phyloP scores from a whole-genome alignment of 2,797 vertebrate species.

The Ispidina lecontei region DNA sequence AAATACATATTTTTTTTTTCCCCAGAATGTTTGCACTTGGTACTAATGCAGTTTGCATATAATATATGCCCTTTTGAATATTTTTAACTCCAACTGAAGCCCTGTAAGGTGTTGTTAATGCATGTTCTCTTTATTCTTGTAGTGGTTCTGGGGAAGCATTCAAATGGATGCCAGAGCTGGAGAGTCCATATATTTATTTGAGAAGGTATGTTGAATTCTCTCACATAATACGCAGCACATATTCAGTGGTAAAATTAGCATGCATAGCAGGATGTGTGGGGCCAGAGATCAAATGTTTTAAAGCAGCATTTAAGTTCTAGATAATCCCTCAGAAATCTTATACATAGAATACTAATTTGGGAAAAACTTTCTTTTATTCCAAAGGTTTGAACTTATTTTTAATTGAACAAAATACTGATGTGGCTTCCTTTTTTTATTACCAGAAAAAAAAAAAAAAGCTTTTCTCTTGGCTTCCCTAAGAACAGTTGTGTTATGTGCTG shows the following conservation, averaged over 20 bases:
- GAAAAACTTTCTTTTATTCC: neutral
- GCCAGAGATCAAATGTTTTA: neutral
- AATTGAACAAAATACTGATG: neutral
- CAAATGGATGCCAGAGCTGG: constrained; percentile 98
- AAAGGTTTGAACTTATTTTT: neutral
- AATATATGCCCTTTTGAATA: neutral
- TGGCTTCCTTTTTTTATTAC: neutral
- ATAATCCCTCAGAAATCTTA: neutral
- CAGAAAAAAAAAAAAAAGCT: too few relatives aligned
- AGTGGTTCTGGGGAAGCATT: constrained; percentile 99
- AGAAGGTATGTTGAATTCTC: constrained; percentile 83
- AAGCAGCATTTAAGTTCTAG: neutral
- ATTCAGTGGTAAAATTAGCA: neutral
- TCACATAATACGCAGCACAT: fast-evolving
- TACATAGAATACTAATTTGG: neutral
- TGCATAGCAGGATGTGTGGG: neutral
- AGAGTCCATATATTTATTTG: constrained; percentile 96
- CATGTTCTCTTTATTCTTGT: neutral
- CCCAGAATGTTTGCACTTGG: neutral
- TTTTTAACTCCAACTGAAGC: neutral
- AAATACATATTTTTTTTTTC: neutral
- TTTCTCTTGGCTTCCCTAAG: fast-evolving
- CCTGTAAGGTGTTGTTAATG: neutral
- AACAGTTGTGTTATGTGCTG: neutral
- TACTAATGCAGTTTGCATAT: neutral